A percentile compares a stretch with the other conserved stretches of the same genome.
Evolutionary conservation across 2,113 vertebrate species (phyloP).

Genomic region (Aramus guarauna): DNA sequence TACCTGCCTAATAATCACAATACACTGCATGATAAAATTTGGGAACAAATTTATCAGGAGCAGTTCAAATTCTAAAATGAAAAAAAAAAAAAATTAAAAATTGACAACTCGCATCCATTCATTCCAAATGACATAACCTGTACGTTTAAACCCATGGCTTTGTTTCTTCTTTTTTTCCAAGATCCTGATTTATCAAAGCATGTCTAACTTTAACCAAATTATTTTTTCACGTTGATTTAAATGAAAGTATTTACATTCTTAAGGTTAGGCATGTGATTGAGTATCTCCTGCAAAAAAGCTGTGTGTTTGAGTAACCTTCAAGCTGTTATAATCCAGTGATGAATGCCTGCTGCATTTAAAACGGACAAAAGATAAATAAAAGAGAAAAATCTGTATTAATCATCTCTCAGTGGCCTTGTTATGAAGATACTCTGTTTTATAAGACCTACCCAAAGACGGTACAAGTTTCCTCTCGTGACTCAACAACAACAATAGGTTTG

Average conservation of each 20-base stretch:
- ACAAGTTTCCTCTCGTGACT: neutral
- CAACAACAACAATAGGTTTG: neutral
- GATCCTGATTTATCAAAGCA: neutral
- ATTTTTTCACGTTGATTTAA: slow-evolving; percentile 25
- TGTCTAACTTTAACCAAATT: slow-evolving; percentile 43
- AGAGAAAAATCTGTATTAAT: slow-evolving; percentile 43
- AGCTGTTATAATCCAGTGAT: slow-evolving; percentile 12
- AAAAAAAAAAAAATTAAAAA: neutral
- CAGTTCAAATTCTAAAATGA: neutral
- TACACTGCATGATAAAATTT: neutral
- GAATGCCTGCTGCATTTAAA: slow-evolving; percentile 47
- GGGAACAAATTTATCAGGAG: neutral
- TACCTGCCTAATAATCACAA: neutral
- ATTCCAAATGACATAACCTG: slow-evolving; percentile 15
- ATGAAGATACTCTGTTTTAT: slow-evolving; percentile 24
- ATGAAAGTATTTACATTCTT: slow-evolving; percentile 30
- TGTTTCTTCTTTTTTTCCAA: neutral
- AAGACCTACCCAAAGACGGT: neutral
- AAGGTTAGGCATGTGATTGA: slow-evolving; percentile 33
- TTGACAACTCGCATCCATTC: neutral
- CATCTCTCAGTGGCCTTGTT: slow-evolving; percentile 49
- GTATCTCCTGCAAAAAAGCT: slow-evolving; percentile 26
- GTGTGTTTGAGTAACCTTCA: slow-evolving; percentile 26
- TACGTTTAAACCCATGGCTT: neutral
- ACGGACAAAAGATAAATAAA: slow-evolving; percentile 45